Percentiles rank a stretch among this genome's conserved stretches.
Conservation (phyloP, 2,888 invertebrate species). For the Kuschelorhynchus macadamiae region DNA sequence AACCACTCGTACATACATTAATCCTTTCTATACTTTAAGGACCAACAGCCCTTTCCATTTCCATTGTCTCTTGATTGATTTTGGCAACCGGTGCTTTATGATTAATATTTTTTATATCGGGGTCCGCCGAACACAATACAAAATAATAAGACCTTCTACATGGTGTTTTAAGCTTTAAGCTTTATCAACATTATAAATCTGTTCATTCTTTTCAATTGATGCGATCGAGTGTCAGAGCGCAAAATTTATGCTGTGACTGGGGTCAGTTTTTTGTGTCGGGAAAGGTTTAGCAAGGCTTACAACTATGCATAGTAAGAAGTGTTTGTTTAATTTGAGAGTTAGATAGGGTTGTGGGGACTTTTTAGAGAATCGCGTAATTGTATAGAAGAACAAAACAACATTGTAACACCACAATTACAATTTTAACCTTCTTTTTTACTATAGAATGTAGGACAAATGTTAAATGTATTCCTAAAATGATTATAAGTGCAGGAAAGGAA, state of each 20-base stretch:
- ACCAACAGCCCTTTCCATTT: slow-evolving; percentile 16
- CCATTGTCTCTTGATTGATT: slow-evolving; percentile 30
- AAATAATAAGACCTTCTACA: slow-evolving; percentile 39
- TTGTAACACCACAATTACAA: too few species aligned
- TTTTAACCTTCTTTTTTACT: too few species aligned
- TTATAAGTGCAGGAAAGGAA: too few species aligned
- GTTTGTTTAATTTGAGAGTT: background rate
- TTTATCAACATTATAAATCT: slow-evolving; percentile 37
- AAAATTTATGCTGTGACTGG: slow-evolving; percentile 17
- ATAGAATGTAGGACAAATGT: too few species aligned
- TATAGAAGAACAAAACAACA: too few species aligned
- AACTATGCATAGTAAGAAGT: slow-evolving; percentile 1
- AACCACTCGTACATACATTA: too few species aligned
- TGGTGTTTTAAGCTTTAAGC: slow-evolving; percentile 37
- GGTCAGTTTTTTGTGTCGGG: slow-evolving; percentile 25
- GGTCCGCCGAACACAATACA: slow-evolving; percentile 23
- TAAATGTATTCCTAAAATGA: too few species aligned
- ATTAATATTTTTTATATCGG: slow-evolving; percentile 25
- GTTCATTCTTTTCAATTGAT: slow-evolving; percentile 23
- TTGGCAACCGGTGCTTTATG: slow-evolving; percentile 26
- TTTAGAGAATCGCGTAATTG: too few species aligned
- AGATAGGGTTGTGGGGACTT: background rate
- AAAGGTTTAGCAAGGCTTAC: background rate
- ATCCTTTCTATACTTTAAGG: background rate
- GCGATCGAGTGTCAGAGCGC: slow-evolving; percentile 26